A percentile compares a stretch with the other conserved stretches of the same genome.
Conservation (phyloP, 1,140 invertebrate genomes). For the Hermetia illucens region DNA sequence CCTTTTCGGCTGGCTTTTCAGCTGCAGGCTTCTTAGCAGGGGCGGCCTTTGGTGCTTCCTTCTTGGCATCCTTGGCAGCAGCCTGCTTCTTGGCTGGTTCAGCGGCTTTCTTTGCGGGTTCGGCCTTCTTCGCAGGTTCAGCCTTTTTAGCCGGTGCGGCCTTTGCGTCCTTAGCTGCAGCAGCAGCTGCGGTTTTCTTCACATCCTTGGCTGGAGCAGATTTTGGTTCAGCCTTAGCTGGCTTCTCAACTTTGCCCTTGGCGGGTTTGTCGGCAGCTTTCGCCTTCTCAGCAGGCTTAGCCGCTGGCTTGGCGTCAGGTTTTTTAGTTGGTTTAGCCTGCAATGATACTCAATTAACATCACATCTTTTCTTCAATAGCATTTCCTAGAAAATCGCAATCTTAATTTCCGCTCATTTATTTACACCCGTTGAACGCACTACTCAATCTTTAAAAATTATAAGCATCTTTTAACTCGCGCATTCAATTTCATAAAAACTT, state of each 20-base stretch:
- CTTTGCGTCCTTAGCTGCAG: conserved; percentile 16
- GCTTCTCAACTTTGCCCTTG: conserved; percentile 13
- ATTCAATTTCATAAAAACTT: not conserved
- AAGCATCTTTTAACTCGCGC: not conserved
- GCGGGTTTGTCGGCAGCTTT: conserved; percentile 10
- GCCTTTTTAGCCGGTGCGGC: conserved; percentile 17
- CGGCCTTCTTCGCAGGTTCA: conserved; percentile 32
- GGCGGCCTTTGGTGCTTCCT: conserved; percentile 7
- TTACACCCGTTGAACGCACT: not conserved
- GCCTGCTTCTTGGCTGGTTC: conserved; percentile 34
- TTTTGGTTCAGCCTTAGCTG: conserved; percentile 15
- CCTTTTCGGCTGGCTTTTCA: conserved; percentile 20
- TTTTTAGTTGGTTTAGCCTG: conserved; percentile 19
- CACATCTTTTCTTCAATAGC: not conserved
- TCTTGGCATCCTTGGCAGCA: conserved; percentile 14
- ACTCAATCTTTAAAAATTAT: not conserved
- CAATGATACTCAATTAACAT: not conserved
- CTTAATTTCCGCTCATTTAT: not conserved
- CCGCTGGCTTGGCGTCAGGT: conserved; percentile 9
- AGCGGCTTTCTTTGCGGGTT: conserved; percentile 24
- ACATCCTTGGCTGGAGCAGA: conserved; percentile 8
- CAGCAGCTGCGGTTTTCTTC: conserved; percentile 14
- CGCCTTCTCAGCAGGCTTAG: not conserved
- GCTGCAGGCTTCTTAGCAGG: conserved; percentile 12
- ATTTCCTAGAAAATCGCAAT: conserved; percentile 15